A percentile compares a stretch with the other conserved stretches of the same genome.
These are phyloP conservation scores for Phoxinus dragarum DNA, from an alignment of 2,797 vertebrate species.

Conservation along the genomic window DNA sequence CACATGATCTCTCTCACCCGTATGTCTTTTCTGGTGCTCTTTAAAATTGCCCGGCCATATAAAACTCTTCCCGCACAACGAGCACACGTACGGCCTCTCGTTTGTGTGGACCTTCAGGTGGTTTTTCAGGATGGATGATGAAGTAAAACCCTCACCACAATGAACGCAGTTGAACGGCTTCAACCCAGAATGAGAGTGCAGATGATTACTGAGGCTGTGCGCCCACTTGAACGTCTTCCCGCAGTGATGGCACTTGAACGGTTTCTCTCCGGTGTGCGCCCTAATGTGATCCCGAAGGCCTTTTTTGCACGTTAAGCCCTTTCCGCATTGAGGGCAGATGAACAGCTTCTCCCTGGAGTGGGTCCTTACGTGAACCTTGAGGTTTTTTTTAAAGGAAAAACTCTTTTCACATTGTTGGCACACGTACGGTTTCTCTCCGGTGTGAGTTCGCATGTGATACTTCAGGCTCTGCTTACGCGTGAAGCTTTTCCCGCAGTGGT, in stretches of 20 bases:
- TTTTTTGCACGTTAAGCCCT: conserved; percentile 1
- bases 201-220: conserved; percentile 26
- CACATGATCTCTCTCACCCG: conserved; percentile 70
- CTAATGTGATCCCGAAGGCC: conserved; percentile 10
- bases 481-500: conserved; percentile 4
- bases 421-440: conserved; percentile 4
- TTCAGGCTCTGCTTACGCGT: conserved; percentile 6
- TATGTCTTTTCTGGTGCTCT: conserved; percentile 75
- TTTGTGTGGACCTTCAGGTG: conserved; percentile 51
- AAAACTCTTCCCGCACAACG: conserved; percentile 64
- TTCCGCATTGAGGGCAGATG: conserved; percentile 31
- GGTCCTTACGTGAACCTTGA: conserved; percentile 25
- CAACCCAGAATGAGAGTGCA: conserved; percentile 43
- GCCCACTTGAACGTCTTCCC: conserved; percentile 12
- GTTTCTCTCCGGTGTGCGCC: conserved; percentile 11
- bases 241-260: conserved; percentile 11
- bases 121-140: conserved; percentile 50
- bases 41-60: conserved; percentile 76
- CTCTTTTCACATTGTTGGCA: background rate
- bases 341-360: conserved; percentile 47
- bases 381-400: conserved; percentile 31
- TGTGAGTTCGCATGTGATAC: conserved; percentile 7
- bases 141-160: conserved; percentile 65
- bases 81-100: conserved; percentile 49
- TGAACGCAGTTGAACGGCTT: conserved; percentile 68